Conservation (phyloP, 2,888 invertebrate species). For the Smittia aterrima region DNA sequence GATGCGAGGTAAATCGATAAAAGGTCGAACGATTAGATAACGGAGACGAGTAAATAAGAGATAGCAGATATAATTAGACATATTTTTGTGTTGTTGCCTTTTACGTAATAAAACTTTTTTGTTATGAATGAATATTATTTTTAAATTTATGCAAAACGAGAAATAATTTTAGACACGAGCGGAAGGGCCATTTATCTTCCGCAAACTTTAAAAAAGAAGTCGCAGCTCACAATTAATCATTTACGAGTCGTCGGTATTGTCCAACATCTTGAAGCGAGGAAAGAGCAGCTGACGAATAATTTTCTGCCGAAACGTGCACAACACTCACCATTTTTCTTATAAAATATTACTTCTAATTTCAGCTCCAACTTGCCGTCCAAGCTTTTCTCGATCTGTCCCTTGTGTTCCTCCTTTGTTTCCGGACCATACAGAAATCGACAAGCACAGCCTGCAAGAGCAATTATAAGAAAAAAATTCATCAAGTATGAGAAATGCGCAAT, state of each 20-base stretch:
- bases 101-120: too few relatives aligned
- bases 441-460: conserved; percentile 65
- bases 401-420: conserved; percentile 86
- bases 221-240: background rate
- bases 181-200: background rate
- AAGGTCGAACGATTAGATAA: background rate
- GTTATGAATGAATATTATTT: background rate
- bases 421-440: conserved; percentile 92
- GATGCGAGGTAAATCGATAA: background rate
- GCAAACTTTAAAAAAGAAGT: background rate
- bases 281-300: background rate
- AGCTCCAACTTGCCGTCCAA: conserved; percentile 88
- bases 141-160: conserved; percentile 4
- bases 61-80: background rate
- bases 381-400: conserved; percentile 83
- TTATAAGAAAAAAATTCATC: background rate
- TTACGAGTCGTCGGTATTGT: background rate
- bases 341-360: conserved; percentile 90
- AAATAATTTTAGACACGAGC: background rate
- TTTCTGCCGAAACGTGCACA: background rate
- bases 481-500: too few relatives aligned
- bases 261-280: background rate
- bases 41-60: background rate
- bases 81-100: too few relatives aligned
- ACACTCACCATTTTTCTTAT: conserved; percentile 86